Percentiles rank a stretch among this genome's conserved stretches.
phyloP scores from a whole-genome alignment of 1,140 invertebrate genomes.

The Procambarus clarkii region DNA sequence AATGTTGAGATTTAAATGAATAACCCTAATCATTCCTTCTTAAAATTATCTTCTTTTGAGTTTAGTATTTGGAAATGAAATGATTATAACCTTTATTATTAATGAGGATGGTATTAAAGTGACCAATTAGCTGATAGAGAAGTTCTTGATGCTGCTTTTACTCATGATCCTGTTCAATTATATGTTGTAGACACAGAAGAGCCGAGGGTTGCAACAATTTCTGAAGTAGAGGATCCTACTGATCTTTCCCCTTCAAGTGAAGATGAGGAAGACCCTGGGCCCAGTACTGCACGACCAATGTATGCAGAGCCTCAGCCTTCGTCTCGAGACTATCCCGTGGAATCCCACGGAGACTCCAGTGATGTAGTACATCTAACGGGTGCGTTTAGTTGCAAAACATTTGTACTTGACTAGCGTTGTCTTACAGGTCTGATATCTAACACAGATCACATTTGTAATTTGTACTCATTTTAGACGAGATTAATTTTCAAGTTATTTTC shows the following conservation, averaged over 20 bases:
- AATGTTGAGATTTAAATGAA: neutral
- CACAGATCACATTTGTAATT: slow-evolving; percentile 42
- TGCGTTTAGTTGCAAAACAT: slow-evolving; percentile 53
- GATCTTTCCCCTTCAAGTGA: slow-evolving; percentile 43
- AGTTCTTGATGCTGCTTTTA: neutral
- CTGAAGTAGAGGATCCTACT: slow-evolving; percentile 54
- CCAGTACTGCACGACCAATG: slow-evolving; percentile 65
- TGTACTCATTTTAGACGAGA: slow-evolving; percentile 58
- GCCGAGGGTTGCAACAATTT: neutral
- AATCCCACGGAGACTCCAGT: slow-evolving; percentile 36
- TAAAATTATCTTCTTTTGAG: neutral
- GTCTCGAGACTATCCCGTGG: neutral
- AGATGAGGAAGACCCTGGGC: slow-evolving; percentile 37
- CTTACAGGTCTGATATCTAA: slow-evolving; percentile 56
- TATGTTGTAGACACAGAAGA: neutral
- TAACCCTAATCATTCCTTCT: neutral
- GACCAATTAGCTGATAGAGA: neutral
- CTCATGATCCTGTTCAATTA: neutral
- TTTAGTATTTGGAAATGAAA: neutral
- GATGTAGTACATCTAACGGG: slow-evolving; percentile 51
- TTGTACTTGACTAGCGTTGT: slow-evolving; percentile 51
- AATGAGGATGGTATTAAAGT: neutral
- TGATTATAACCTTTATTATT: neutral
- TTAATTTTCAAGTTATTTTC: slow-evolving; percentile 48
- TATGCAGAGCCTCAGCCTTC: slow-evolving; percentile 56